These are phyloP conservation scores for Drosophila macrospina DNA, from an alignment of 2,888 invertebrate genomes.

Conservation along the genomic window DNA sequence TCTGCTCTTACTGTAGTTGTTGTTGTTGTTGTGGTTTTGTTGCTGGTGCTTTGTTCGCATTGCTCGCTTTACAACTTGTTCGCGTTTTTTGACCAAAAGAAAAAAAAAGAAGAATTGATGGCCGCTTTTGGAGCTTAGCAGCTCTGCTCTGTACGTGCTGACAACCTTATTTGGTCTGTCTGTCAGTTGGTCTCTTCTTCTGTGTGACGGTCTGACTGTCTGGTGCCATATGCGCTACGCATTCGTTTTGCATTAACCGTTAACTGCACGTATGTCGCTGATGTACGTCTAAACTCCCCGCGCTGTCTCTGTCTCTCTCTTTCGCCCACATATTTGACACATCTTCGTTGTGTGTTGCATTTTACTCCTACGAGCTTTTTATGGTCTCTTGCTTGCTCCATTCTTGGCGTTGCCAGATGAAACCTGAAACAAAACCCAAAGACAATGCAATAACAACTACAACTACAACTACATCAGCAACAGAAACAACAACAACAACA, in stretches of 20 bases:
- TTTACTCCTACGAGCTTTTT: slow-evolving; percentile 77
- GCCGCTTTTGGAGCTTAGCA: slow-evolving; percentile 63
- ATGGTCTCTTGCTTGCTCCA: slow-evolving; percentile 68
- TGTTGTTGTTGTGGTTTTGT: slow-evolving; percentile 26
- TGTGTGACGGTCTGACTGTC: slow-evolving; percentile 35
- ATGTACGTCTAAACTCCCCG: slow-evolving; percentile 15
- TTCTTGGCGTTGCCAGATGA: slow-evolving; percentile 79
- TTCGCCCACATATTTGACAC: slow-evolving; percentile 76
- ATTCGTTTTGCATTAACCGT: slow-evolving; percentile 78
- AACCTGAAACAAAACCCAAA: slow-evolving; percentile 79
- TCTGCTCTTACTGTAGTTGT: slow-evolving; percentile 34
- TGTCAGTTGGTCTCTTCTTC: slow-evolving; percentile 33
- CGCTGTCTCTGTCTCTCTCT: slow-evolving; percentile 17
- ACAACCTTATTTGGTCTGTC: slow-evolving; percentile 70
- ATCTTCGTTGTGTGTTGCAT: slow-evolving; percentile 67
- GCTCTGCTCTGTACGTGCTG: slow-evolving; percentile 58
- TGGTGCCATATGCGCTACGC: slow-evolving; percentile 75
- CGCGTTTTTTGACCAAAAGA: slow-evolving; percentile 76
- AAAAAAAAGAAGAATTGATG: slow-evolving; percentile 60
- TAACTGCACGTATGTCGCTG: slow-evolving; percentile 72
- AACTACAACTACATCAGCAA: slow-evolving; percentile 40
- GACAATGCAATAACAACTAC: slow-evolving; percentile 74
- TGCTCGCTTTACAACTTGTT: slow-evolving; percentile 79
- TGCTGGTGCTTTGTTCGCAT: slow-evolving; percentile 66
- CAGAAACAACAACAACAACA: slow-evolving; percentile 33